Conservation (phyloP, 2,113 vertebrate species). For the Prunella fulvescens region DNA sequence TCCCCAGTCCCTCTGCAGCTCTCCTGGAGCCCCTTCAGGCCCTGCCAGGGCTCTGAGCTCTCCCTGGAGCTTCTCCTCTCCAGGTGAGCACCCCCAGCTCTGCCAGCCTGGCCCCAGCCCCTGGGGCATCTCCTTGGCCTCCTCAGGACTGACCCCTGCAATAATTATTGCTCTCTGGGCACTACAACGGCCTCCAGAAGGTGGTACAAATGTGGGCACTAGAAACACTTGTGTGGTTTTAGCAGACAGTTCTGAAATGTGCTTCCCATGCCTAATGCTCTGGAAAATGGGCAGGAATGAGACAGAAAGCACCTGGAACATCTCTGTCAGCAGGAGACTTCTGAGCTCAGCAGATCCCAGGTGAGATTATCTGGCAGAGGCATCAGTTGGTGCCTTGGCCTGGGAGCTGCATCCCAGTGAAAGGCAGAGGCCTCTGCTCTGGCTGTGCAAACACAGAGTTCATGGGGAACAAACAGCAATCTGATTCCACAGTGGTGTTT, state of each 20-base stretch:
- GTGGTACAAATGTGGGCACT: neutral
- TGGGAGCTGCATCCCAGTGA: neutral
- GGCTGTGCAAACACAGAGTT: neutral
- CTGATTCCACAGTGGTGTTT: constrained; percentile 52
- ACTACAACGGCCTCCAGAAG: neutral
- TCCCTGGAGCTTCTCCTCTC: neutral
- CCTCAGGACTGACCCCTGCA: neutral
- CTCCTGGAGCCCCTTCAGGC: neutral
- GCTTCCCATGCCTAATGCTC: neutral
- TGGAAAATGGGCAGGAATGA: neutral
- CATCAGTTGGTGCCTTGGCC: neutral
- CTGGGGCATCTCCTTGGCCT: accelerated
- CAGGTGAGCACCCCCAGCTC: neutral
- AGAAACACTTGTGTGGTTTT: neutral
- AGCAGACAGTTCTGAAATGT: neutral
- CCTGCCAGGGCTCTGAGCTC: neutral
- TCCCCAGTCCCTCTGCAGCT: neutral
- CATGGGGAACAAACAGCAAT: constrained; percentile 38
- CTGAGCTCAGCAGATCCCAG: neutral
- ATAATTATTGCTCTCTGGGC: neutral
- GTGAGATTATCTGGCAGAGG: neutral
- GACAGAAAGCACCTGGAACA: neutral
- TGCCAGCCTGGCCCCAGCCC: neutral
- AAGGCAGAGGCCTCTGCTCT: constrained; percentile 6
- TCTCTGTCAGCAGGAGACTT: neutral